Evolutionary conservation across 1,140 invertebrate species (phyloP).

Genomic region (Pseudomyrmex pallidus): DNA sequence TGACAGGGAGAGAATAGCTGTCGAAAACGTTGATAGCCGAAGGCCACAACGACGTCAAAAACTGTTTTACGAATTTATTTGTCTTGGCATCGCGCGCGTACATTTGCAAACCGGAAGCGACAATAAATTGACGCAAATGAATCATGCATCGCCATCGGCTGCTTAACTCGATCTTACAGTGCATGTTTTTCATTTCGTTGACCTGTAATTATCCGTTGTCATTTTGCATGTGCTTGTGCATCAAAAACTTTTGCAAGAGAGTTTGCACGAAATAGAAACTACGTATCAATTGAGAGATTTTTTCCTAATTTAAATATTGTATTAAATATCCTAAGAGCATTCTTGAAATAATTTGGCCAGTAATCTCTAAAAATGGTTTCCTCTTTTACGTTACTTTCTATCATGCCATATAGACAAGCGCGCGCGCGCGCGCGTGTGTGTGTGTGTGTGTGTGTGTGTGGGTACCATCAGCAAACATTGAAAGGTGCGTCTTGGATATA

Average conservation of each 20-base stretch:
- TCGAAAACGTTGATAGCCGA: not conserved
- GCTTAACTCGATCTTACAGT: not conserved
- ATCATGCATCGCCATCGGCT: conserved; percentile 17
- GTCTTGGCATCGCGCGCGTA: conserved; percentile 39
- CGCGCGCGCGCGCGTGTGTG: too few species aligned
- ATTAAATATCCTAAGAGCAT: too few species aligned
- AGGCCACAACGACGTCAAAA: conserved; percentile 13
- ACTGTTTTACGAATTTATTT: conserved; percentile 65
- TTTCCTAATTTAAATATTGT: too few species aligned
- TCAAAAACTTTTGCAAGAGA: too few species aligned
- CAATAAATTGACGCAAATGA: conserved; percentile 3
- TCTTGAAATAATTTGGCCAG: too few species aligned
- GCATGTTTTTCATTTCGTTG: conserved; percentile 16
- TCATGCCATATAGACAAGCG: too few species aligned
- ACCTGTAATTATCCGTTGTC: not conserved
- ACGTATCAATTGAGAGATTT: too few species aligned
- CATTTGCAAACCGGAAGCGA: not conserved
- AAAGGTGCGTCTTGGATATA: not conserved
- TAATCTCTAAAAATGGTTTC: too few species aligned
- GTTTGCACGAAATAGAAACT: too few species aligned
- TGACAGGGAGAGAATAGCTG: conserved; percentile 15
- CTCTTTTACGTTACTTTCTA: too few species aligned
- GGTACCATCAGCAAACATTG: conserved; percentile 11
- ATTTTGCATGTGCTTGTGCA: too few species aligned
- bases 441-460: not conserved